phyloP scores from a whole-genome alignment of 1,140 invertebrate species.

The Zaprionus gabonicus region DNA sequence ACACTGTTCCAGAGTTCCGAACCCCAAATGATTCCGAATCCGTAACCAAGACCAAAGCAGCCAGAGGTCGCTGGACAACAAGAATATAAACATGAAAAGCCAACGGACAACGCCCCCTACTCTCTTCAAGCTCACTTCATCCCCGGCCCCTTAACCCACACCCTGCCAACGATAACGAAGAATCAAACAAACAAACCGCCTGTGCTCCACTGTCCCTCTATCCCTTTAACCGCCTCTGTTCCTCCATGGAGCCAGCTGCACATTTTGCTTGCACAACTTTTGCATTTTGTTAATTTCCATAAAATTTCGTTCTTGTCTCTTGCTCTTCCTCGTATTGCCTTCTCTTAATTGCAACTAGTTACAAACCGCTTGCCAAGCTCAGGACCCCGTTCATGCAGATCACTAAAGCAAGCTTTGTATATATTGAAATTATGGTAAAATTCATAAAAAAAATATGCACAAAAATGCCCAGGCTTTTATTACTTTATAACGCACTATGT shows the following conservation, averaged over 20 bases:
- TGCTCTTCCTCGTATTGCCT: slow-evolving; percentile 31
- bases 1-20: slow-evolving; percentile 2
- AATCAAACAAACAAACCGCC: slow-evolving; percentile 60
- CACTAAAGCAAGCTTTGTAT: not conserved
- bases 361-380: slow-evolving; percentile 16
- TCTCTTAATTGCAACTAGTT: slow-evolving; percentile 51
- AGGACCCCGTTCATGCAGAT: slow-evolving; percentile 6
- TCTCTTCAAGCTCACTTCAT: not conserved
- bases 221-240: not conserved
- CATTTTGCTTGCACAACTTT: slow-evolving; percentile 34
- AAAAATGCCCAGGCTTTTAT: not conserved
- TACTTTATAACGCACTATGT: not conserved
- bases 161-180: slow-evolving; percentile 51
- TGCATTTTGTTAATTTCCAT: slow-evolving; percentile 58
- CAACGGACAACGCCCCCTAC: slow-evolving; percentile 18
- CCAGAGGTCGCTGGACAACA: slow-evolving; percentile 27
- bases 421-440: not conserved
- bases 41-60: slow-evolving; percentile 21
- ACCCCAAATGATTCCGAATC: not conserved
- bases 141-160: not conserved
- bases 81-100: slow-evolving; percentile 36
- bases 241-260: slow-evolving; percentile 37
- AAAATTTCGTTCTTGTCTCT: slow-evolving; percentile 42
- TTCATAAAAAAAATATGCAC: not conserved
- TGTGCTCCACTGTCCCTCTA: not conserved